Evolutionary conservation across 2,888 invertebrate genomes (phyloP).

Genomic region (Petrolisthes manimaculis): DNA sequence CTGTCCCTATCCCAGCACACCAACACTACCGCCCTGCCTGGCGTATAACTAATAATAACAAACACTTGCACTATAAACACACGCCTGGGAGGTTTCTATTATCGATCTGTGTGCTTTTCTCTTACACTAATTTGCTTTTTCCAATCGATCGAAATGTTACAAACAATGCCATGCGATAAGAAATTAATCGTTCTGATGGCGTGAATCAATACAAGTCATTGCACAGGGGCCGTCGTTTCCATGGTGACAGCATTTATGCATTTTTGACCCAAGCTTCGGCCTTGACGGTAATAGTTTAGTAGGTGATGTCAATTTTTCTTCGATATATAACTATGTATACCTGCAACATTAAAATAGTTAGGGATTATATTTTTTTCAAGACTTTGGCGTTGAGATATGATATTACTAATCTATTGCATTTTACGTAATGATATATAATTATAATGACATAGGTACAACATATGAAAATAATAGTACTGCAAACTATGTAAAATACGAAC

Average conservation of each 20-base stretch:
- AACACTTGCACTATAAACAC: background rate
- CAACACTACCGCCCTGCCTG: constrained; percentile 32
- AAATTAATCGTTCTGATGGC: background rate
- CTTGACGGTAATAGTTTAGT: background rate
- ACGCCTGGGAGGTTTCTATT: background rate
- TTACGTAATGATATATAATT: too few species aligned
- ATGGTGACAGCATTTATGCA: constrained; percentile 23
- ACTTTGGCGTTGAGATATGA: too few species aligned
- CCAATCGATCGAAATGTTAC: background rate
- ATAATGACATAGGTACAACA: too few species aligned
- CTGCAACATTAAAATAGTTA: too few species aligned
- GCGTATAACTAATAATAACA: constrained; percentile 12
- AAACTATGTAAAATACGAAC: too few species aligned
- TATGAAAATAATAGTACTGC: too few species aligned
- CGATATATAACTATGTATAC: too few species aligned
- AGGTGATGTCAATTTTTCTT: too few species aligned
- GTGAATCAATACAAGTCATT: constrained; percentile 23
- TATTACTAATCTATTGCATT: too few species aligned
- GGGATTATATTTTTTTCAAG: too few species aligned
- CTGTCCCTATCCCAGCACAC: constrained; percentile 17
- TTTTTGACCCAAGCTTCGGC: background rate
- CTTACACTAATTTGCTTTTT: background rate
- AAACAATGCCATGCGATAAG: background rate
- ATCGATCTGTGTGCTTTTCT: background rate
- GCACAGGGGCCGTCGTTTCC: constrained; percentile 15